Evolutionary conservation across 37 sponge, comb jelly and placozoan species (phyloP).

Genomic region (Chondrilla cf. caribensis): DNA sequence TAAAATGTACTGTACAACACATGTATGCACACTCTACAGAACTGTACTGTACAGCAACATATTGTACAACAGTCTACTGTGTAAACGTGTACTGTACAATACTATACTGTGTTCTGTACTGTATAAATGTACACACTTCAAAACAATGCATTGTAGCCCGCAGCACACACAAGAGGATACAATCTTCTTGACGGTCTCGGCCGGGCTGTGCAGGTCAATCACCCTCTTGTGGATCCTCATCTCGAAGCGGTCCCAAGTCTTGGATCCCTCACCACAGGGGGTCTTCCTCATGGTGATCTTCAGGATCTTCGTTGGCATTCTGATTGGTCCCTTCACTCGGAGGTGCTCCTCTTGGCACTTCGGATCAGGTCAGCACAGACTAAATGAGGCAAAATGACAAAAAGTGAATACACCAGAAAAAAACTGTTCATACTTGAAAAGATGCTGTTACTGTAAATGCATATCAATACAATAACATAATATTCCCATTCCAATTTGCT

Average conservation of each 20-base stretch:
- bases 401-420: too few species aligned
- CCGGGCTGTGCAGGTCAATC: constrained; percentile 94
- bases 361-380: constrained; percentile 91
- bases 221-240: constrained; percentile 98
- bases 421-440: too few species aligned
- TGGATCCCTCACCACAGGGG: constrained; percentile 98
- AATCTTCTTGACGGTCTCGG: constrained; percentile 97
- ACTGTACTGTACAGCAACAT: too few species aligned
- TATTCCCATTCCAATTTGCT: too few species aligned
- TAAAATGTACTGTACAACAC: too few species aligned
- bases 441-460: too few species aligned
- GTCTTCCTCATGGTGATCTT: constrained; percentile 94
- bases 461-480: too few species aligned
- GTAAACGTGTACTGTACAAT: too few species aligned
- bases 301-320: constrained; percentile 96
- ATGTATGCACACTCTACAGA: too few species aligned
- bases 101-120: too few species aligned
- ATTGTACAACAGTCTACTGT: too few species aligned
- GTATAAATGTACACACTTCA: background rate
- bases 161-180: constrained; percentile 73
- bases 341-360: constrained; percentile 84
- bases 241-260: constrained; percentile 98
- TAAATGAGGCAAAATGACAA: constrained; percentile 13
- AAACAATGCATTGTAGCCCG: background rate
- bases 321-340: constrained; percentile 91